Evolutionary conservation across 1,140 invertebrate species (phyloP).

Genomic region (Ruditapes philippinarum): DNA sequence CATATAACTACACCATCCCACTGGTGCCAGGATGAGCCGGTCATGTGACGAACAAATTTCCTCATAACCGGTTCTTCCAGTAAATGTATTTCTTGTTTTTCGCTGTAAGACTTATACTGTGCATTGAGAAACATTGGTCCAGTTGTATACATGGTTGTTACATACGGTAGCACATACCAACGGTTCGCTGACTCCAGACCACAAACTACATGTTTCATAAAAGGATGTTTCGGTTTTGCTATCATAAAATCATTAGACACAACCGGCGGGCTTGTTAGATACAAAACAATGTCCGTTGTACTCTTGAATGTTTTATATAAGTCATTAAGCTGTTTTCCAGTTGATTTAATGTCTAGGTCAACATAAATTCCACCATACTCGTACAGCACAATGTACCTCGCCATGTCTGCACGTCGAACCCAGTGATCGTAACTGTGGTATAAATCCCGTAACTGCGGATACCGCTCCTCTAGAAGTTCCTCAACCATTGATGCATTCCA

Average conservation of each 20-base stretch:
- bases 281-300: not conserved
- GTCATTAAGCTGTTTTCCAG: not conserved
- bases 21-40: constrained; percentile 47
- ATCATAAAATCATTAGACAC: constrained; percentile 45
- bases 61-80: not conserved
- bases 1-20: constrained; percentile 37
- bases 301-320: not conserved
- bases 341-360: constrained; percentile 28
- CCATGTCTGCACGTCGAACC: constrained; percentile 25
- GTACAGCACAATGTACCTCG: constrained; percentile 16
- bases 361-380: constrained; percentile 24
- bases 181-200: not conserved
- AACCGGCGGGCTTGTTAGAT: constrained; percentile 10
- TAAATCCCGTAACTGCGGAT: not conserved
- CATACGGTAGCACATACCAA: constrained; percentile 25
- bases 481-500: constrained; percentile 47
- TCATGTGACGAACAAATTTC: constrained; percentile 6
- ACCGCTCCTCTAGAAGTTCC: not conserved
- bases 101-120: not conserved
- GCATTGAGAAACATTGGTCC: constrained; percentile 11
- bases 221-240: not conserved
- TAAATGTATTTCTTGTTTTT: not conserved
- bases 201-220: constrained; percentile 15
- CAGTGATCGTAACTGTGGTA: constrained; percentile 38
- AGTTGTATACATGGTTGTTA: constrained; percentile 56